These are phyloP conservation scores for Carcharodon carcharias DNA, from an alignment of 2,797 vertebrate genomes.

Conservation along the genomic window DNA sequence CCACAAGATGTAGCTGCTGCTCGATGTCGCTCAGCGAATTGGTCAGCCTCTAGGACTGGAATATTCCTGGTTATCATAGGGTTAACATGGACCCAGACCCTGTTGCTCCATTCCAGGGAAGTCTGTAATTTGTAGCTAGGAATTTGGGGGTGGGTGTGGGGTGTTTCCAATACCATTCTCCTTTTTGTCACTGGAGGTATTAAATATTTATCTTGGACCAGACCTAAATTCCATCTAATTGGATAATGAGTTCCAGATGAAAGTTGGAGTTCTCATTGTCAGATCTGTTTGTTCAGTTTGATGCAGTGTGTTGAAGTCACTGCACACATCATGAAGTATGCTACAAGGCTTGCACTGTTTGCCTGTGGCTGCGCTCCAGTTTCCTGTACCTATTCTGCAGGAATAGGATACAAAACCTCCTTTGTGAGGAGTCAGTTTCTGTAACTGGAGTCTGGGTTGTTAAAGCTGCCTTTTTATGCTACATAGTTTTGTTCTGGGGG, in stretches of 20 bases:
- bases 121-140: background rate
- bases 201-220: background rate
- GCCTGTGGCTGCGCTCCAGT: background rate
- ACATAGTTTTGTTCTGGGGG: background rate
- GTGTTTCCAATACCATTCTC: background rate
- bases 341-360: background rate
- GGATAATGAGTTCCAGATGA: background rate
- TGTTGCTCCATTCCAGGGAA: background rate
- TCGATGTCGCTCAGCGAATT: too few species aligned
- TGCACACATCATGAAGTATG: background rate
- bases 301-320: background rate
- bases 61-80: background rate
- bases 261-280: background rate
- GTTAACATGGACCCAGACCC: background rate
- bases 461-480: background rate
- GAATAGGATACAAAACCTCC: background rate
- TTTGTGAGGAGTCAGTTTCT: background rate
- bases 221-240: background rate
- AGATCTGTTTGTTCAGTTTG: background rate
- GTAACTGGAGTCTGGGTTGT: background rate
- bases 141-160: background rate
- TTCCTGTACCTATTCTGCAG: slow-evolving; percentile 4
- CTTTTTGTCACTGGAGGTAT: background rate
- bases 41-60: too few species aligned
- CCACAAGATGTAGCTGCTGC: too few species aligned